Conservation (phyloP, 2,888 invertebrate genomes). For the Apotomis betuletana region DNA sequence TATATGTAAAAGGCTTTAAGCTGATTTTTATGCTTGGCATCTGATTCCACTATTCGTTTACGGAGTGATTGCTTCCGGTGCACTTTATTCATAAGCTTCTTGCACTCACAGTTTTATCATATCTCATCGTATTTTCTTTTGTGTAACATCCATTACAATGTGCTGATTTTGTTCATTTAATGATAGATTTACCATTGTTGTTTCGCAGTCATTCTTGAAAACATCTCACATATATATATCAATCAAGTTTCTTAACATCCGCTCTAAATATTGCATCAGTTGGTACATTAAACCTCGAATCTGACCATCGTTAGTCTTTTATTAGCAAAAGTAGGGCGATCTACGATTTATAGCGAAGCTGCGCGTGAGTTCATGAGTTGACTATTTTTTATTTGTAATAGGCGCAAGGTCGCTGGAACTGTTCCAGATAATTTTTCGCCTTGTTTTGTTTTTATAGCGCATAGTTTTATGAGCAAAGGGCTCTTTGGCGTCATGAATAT, state of each 20-base stretch:
- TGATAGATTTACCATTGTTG: constrained; percentile 6
- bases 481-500: constrained; percentile 8
- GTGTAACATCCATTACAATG: background rate
- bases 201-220: constrained; percentile 13
- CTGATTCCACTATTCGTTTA: too few relatives aligned
- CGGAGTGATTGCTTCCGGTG: too few relatives aligned
- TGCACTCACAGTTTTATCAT: too few relatives aligned
- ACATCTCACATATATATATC: constrained; percentile 13
- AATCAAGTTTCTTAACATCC: constrained; percentile 29
- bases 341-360: constrained; percentile 65
- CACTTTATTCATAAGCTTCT: too few relatives aligned
- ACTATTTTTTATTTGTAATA: constrained; percentile 65
- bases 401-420: constrained; percentile 80
- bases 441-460: constrained; percentile 53
- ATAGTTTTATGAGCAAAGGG: constrained; percentile 47
- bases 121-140: background rate
- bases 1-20: background rate
- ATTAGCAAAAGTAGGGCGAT: constrained; percentile 69
- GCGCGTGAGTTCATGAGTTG: constrained; percentile 70
- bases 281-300: constrained; percentile 32
- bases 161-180: background rate
- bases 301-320: constrained; percentile 55
- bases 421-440: constrained; percentile 69
- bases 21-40: too few relatives aligned
- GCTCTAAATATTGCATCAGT: constrained; percentile 28